phyloP scores from a whole-genome alignment of 2,113 vertebrate species.

The Choloepus hoffmanni region DNA sequence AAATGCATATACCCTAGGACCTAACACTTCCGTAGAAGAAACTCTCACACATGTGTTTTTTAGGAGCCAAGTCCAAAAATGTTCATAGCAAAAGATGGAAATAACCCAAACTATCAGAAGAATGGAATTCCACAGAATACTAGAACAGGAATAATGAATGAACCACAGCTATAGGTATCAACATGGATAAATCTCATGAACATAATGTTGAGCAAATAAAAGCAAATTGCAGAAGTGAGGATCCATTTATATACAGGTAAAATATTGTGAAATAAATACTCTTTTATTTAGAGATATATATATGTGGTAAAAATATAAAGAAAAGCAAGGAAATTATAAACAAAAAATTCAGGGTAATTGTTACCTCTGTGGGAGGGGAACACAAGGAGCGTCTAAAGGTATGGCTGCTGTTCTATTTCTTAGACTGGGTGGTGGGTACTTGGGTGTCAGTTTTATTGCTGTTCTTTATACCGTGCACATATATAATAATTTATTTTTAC shows the following conservation, averaged over 20 bases:
- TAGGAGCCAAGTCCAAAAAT: not conserved
- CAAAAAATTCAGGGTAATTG: not conserved
- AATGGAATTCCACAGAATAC: not conserved
- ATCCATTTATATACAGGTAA: slow-evolving; percentile 19
- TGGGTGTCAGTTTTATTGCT: not conserved
- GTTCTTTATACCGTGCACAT: slow-evolving; percentile 5
- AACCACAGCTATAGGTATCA: not conserved
- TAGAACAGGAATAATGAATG: not conserved
- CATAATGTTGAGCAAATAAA: not conserved
- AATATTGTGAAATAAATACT: not conserved
- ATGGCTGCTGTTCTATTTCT: not conserved
- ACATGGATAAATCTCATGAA: not conserved
- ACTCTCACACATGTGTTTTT: not conserved
- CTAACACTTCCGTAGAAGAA: not conserved
- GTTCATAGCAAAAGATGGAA: not conserved
- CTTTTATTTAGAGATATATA: not conserved
- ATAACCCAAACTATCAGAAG: not conserved
- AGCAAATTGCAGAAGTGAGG: not conserved
- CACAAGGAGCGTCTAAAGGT: not conserved
- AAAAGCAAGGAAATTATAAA: slow-evolving; percentile 40
- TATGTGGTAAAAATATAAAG: not conserved
- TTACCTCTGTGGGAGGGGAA: no score
- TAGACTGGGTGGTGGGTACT: not conserved
- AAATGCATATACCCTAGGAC: not conserved
- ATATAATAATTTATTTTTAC: not conserved